Evolutionary conservation across 2,888 invertebrate genomes (phyloP).

Genomic region (Archaeoteleia sp.): DNA sequence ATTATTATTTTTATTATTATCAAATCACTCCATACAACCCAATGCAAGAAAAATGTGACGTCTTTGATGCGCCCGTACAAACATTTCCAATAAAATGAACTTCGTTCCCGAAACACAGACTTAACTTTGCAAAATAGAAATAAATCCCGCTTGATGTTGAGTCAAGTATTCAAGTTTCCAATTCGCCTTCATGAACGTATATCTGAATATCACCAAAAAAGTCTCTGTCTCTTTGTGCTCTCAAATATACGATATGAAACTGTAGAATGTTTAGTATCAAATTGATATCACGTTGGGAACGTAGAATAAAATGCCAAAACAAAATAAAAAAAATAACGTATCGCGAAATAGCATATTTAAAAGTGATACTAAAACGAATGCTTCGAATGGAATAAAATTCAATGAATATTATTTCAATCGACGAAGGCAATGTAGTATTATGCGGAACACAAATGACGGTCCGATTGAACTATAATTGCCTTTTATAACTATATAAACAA

Average conservation of each 20-base stretch:
- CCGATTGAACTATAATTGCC: no score
- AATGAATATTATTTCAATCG: no score
- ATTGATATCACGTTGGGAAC: slow-evolving; percentile 33
- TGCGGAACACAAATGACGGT: no score
- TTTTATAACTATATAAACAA: no score
- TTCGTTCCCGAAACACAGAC: slow-evolving; percentile 30
- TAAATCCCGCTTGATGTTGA: slow-evolving; percentile 38
- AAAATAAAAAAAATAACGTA: slow-evolving; percentile 14
- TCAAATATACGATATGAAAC: slow-evolving; percentile 27
- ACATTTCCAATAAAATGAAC: slow-evolving; percentile 34
- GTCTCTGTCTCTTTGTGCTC: slow-evolving; percentile 21
- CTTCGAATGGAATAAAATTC: neutral
- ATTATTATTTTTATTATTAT: no score
- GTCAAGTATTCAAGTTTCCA: slow-evolving; percentile 36
- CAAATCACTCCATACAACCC: no score
- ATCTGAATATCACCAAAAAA: slow-evolving; percentile 26
- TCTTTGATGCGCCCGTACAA: slow-evolving; percentile 17
- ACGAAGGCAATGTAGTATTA: no score
- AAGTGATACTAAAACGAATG: neutral
- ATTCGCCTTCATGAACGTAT: slow-evolving; percentile 31
- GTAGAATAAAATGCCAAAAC: slow-evolving; percentile 20
- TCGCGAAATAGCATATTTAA: neutral
- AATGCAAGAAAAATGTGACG: slow-evolving; percentile 1
- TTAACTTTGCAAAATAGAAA: slow-evolving; percentile 34
- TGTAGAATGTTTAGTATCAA: slow-evolving; percentile 30